phyloP scores from a whole-genome alignment of 2,888 invertebrate species.

The Sphecodes monilicornis region DNA sequence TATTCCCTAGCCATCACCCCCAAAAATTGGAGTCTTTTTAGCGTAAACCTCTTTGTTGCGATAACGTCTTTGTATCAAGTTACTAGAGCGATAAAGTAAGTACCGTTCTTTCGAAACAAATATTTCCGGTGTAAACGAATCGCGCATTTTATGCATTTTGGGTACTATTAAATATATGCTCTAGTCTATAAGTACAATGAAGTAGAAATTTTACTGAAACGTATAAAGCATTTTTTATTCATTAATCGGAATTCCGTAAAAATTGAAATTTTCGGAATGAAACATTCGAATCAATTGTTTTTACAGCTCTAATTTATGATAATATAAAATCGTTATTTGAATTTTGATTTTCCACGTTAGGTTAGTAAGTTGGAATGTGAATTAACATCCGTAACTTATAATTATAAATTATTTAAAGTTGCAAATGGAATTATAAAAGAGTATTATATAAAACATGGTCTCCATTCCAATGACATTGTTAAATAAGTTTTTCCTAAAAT shows the following conservation, averaged over 20 bases:
- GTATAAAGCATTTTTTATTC: background rate
- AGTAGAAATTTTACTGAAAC: background rate
- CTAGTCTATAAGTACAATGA: background rate
- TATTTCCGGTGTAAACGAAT: background rate
- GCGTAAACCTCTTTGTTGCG: conserved; percentile 98
- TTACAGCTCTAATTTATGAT: background rate
- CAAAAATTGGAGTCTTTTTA: conserved; percentile 97
- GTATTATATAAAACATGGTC: background rate
- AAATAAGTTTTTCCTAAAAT: too few species aligned
- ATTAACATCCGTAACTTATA: background rate
- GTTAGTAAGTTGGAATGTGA: background rate
- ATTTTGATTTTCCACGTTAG: background rate
- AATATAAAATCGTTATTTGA: background rate
- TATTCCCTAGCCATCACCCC: conserved; percentile 98
- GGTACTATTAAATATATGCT: too few species aligned
- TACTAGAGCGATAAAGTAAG: conserved; percentile 88
- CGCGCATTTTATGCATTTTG: too few species aligned
- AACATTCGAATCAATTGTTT: background rate
- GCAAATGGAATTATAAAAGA: background rate
- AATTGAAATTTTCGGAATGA: background rate
- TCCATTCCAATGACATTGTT: background rate
- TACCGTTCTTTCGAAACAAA: background rate
- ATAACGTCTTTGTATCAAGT: conserved; percentile 94
- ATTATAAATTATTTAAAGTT: too few species aligned
- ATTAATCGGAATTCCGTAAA: background rate